Evolutionary conservation across 2,113 vertebrate genomes (phyloP).

Genomic region (Sapajus apella): DNA sequence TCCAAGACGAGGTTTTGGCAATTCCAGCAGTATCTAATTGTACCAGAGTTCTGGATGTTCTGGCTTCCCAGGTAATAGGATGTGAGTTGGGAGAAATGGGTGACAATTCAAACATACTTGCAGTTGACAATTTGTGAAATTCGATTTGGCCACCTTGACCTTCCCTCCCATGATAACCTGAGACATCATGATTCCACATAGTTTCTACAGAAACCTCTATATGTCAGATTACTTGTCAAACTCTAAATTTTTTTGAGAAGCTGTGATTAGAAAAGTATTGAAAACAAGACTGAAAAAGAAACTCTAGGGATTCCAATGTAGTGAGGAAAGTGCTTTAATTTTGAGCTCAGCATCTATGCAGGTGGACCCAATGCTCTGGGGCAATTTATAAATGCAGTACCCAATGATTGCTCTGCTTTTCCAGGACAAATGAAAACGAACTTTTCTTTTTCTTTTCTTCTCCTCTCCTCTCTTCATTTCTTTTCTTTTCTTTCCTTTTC

Average conservation of each 20-base stretch:
- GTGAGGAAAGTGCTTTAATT: background rate
- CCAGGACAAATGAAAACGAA: background rate
- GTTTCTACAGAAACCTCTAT: background rate
- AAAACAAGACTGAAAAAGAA: background rate
- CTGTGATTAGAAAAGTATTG: background rate
- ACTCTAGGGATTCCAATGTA: background rate
- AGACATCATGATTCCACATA: background rate
- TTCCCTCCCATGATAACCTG: background rate
- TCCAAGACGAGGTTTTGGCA: background rate
- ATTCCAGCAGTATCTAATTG: background rate
- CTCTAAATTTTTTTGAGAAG: background rate
- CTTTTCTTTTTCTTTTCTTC: background rate
- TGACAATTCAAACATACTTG: background rate
- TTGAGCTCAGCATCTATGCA: background rate
- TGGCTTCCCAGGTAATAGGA: background rate
- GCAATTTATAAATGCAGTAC: background rate
- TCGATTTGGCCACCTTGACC: background rate
- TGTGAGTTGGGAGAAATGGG: background rate
- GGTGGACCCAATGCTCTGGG: background rate
- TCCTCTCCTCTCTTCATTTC: background rate
- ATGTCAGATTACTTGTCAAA: background rate
- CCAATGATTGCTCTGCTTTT: background rate
- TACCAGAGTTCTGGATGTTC: background rate
- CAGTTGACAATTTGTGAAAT: background rate
- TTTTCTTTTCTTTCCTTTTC: background rate